Evolutionary conservation across 2,888 invertebrate genomes (phyloP).

Genomic region (Heliothis peltigera): DNA sequence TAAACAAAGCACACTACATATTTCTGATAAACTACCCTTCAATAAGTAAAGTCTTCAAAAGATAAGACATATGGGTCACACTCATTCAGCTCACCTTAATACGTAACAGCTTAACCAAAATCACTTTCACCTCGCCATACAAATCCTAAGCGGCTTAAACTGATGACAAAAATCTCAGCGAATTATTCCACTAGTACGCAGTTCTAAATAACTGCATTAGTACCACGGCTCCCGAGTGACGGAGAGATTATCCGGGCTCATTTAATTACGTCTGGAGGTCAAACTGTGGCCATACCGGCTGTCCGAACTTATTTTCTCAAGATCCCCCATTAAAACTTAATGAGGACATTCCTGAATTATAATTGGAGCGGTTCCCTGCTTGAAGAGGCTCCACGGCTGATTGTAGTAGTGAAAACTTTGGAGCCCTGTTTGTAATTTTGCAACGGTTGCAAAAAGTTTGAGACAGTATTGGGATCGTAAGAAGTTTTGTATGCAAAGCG

Average conservation of each 20-base stretch:
- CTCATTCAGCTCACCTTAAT: constrained; percentile 12
- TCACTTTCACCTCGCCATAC: constrained; percentile 9
- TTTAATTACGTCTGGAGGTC: constrained; percentile 65
- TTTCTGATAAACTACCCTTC: too few relatives aligned
- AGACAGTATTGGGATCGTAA: constrained; percentile 2
- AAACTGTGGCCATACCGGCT: constrained; percentile 55
- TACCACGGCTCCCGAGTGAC: constrained; percentile 42
- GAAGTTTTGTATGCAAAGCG: constrained; percentile 43
- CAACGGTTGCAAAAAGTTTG: constrained; percentile 26
- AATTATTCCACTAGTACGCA: constrained; percentile 54
- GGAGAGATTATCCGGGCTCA: constrained; percentile 62
- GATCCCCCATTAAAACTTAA: constrained; percentile 54
- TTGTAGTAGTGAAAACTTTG: constrained; percentile 29
- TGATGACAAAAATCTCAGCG: constrained; percentile 27
- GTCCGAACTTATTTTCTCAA: constrained; percentile 57
- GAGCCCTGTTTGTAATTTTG: constrained; percentile 13
- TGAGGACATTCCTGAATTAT: constrained; percentile 48
- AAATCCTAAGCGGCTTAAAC: constrained; percentile 37
- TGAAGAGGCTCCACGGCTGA: constrained; percentile 13
- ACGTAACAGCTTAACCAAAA: constrained; percentile 9
- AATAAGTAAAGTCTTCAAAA: too few relatives aligned
- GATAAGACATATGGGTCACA: not conserved
- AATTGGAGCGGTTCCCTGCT: constrained; percentile 47
- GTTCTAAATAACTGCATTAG: constrained; percentile 66
- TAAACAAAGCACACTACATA: too few relatives aligned